These are phyloP conservation scores for Pangasius mekongensis DNA, from an alignment of 2,797 vertebrate genomes.

Conservation along the genomic window DNA sequence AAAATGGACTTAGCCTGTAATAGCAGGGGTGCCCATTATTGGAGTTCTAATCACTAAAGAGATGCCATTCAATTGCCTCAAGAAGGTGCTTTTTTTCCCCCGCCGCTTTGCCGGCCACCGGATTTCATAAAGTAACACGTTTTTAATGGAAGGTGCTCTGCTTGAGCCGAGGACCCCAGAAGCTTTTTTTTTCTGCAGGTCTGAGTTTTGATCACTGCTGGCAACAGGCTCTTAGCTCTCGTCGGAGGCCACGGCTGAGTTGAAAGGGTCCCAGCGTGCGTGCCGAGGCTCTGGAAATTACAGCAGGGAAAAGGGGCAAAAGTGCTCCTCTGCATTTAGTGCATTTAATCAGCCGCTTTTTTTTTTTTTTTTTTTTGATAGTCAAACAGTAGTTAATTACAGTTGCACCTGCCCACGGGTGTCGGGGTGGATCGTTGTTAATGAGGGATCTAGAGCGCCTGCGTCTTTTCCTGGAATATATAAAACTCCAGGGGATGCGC, in stretches of 20 bases:
- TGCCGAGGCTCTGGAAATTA: slow-evolving; percentile 98
- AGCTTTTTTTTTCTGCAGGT: slow-evolving; percentile 90
- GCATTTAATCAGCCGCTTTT: slow-evolving; percentile 92
- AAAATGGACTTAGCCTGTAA: slow-evolving; percentile 94
- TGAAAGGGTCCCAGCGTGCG: slow-evolving; percentile 98
- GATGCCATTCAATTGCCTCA: slow-evolving; percentile 98
- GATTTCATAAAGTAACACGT: slow-evolving; percentile 97
- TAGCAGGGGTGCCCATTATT: slow-evolving; percentile 98
- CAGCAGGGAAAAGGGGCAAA: slow-evolving; percentile 89
- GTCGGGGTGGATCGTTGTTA: slow-evolving; percentile 89
- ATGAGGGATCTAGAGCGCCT: slow-evolving; percentile 84
- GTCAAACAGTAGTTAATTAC: slow-evolving; percentile 99
- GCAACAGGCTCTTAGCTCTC: slow-evolving; percentile 97
- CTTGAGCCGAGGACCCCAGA: slow-evolving; percentile 93
- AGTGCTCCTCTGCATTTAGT: slow-evolving; percentile 87
- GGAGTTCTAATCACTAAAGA: slow-evolving; percentile 98
- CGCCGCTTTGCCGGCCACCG: slow-evolving; percentile 82
- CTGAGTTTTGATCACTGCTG: slow-evolving; percentile 98
- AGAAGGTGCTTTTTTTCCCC: slow-evolving; percentile 93
- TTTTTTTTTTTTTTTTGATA: slow-evolving; percentile 92
- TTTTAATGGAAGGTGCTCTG: slow-evolving; percentile 99
- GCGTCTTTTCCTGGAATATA: slow-evolving; percentile 72
- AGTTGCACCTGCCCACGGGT: slow-evolving; percentile 97
- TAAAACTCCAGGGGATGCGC: slow-evolving; percentile 70
- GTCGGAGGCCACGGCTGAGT: slow-evolving; percentile 87